phyloP scores from a whole-genome alignment of 2,797 vertebrate genomes.

The Cyprinella venusta region DNA sequence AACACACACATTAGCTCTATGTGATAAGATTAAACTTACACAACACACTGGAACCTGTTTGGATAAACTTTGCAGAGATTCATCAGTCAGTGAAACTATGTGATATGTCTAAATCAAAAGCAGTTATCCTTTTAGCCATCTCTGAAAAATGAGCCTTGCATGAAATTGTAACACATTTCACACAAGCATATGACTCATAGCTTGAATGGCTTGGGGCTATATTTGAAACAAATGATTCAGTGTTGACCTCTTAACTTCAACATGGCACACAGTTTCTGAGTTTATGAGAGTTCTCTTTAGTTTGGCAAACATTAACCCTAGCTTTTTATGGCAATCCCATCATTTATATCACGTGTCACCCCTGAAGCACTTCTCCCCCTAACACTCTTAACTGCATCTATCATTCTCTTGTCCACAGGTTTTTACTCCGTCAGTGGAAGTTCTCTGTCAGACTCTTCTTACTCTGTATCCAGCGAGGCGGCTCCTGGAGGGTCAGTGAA shows the following conservation, averaged over 20 bases:
- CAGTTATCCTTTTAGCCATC: not conserved
- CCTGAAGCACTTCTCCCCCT: conserved; percentile 55
- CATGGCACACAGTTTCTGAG: conserved; percentile 30
- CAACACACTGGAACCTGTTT: not conserved
- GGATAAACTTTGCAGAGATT: not conserved
- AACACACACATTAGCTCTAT: not conserved
- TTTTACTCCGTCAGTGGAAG: conserved; percentile 85
- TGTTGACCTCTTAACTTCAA: conserved; percentile 44
- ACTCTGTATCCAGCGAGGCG: conserved; percentile 83
- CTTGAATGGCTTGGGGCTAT: conserved; percentile 8
- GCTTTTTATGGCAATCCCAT: conserved; percentile 54
- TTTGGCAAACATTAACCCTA: conserved; percentile 73
- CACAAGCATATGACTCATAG: conserved; percentile 20
- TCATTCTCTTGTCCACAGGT: conserved; percentile 67
- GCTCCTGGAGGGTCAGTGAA: conserved; percentile 60
- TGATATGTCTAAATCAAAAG: conserved; percentile 3
- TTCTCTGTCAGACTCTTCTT: conserved; percentile 85
- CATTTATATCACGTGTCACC: conserved; percentile 65
- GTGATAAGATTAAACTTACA: not conserved
- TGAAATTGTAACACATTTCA: conserved; percentile 21
- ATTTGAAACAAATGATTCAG: conserved; percentile 33
- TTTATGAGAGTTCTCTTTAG: conserved; percentile 30
- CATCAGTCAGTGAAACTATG: not conserved
- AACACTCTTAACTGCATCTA: conserved; percentile 42
- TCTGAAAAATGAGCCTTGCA: not conserved